phyloP scores from a whole-genome alignment of 2,888 invertebrate genomes.

The Microplitis manilae region DNA sequence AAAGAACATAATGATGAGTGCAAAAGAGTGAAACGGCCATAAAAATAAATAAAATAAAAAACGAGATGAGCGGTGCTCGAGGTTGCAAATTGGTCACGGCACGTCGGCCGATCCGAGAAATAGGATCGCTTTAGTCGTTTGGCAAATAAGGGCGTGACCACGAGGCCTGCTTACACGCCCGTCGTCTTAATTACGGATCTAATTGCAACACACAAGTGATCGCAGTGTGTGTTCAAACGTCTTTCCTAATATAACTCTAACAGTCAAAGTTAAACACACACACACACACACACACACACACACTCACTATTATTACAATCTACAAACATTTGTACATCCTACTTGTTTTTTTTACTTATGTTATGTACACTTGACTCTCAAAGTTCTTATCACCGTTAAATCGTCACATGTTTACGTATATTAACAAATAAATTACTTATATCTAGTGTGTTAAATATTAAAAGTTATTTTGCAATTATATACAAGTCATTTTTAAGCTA shows the following conservation, averaged over 20 bases:
- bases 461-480: too few relatives aligned
- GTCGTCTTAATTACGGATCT: conserved; percentile 47
- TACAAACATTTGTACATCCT: conserved; percentile 19
- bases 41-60: not conserved
- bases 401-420: not conserved
- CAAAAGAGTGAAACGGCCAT: not conserved
- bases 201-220: conserved; percentile 44
- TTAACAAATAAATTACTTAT: not conserved
- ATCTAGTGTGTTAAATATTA: too few relatives aligned
- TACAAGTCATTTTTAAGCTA: too few relatives aligned
- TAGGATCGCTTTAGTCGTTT: conserved; percentile 40
- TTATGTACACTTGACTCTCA: conserved; percentile 6
- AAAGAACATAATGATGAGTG: not conserved
- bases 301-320: conserved; percentile 10
- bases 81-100: conserved; percentile 42
- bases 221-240: conserved; percentile 18
- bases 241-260: not conserved
- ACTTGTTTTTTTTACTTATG: not conserved
- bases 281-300: not conserved
- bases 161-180: conserved; percentile 38
- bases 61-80: conserved; percentile 8
- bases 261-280: not conserved
- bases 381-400: conserved; percentile 3
- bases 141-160: conserved; percentile 51
- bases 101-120: conserved; percentile 34